phyloP scores from a whole-genome alignment of 1,140 invertebrate genomes.

The Drosophila aff. region DNA sequence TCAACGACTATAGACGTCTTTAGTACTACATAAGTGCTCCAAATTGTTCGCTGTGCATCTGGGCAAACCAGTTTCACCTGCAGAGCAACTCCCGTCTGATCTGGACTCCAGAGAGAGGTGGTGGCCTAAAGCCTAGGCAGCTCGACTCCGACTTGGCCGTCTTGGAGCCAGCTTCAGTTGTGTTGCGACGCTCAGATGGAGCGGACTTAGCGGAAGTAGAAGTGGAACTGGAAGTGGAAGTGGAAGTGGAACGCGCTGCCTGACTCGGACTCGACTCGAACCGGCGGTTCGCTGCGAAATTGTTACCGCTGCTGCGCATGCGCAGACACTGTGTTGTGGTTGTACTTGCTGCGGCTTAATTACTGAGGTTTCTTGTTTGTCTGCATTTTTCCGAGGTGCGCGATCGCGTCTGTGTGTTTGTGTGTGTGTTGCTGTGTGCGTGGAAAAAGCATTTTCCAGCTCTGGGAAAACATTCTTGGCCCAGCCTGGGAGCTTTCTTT shows the following conservation, averaged over 20 bases:
- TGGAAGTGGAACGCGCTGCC: constrained; percentile 13
- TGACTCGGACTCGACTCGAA: constrained; percentile 16
- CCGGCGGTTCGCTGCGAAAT: constrained; percentile 41
- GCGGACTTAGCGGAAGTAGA: constrained; percentile 43
- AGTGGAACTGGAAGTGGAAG: constrained; percentile 25
- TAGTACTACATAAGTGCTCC: neutral
- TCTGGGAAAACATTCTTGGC: constrained; percentile 77
- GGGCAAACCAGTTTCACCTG: constrained; percentile 65
- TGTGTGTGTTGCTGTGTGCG: constrained; percentile 14
- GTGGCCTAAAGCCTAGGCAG: constrained; percentile 36
- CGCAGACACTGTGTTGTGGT: constrained; percentile 41
- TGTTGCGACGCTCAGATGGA: constrained; percentile 74
- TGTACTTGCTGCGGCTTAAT: constrained; percentile 70
- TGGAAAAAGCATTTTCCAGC: constrained; percentile 22
- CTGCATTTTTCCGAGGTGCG: constrained; percentile 66
- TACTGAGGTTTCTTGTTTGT: constrained; percentile 79
- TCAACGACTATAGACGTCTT: neutral
- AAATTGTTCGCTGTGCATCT: constrained; percentile 26
- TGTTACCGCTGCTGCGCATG: constrained; percentile 59
- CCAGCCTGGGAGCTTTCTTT: constrained; percentile 68
- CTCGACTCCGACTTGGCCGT: constrained; percentile 23
- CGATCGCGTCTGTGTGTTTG: constrained; percentile 15
- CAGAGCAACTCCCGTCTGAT: constrained; percentile 32
- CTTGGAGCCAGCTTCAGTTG: constrained; percentile 61
- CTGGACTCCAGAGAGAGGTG: constrained; percentile 12